Evolutionary conservation across 2,888 invertebrate species (phyloP), one percentile per base, ranked within the genome.

Genomic region (Biston betularia): DNA sequence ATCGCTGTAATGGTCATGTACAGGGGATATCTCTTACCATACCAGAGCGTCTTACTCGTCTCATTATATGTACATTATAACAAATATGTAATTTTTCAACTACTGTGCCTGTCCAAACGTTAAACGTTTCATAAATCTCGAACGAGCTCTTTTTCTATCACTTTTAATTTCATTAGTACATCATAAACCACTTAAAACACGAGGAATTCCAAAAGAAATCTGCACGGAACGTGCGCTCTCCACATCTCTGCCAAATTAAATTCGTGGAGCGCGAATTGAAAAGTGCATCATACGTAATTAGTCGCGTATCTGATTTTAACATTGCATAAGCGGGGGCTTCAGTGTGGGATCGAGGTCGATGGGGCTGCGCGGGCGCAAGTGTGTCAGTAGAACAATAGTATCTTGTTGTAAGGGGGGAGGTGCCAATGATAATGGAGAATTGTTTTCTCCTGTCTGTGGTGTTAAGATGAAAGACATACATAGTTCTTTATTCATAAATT

Each of bases 321-420:
- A 82, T 90, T 89, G 85, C 88, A 85, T 89, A 90, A 89, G 85
- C 71, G 76, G 80, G 79, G 77, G 86, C 84, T 78, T 82, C 82
- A 73, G 81, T 86, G 89, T 90, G 90, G 87, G 90, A 90, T 90
- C 81, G 85, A 78, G 87, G 89, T 75, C 87, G 80, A 75, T 70
- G 73, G 73, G 75, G 71, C 77, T 79, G 79, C 74, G 80, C 79
- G 68, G 75, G 77, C 77, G 80, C 84, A 89, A 80, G 82, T 78
- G 84, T 88, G 91, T 88, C 85, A 91, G 78, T 86, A 72, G 89
- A 81, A 84, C 89, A 85, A 83, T 85, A 66, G 69, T 70, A 45
- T 53, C 71, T 72, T 75, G 74, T 70, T 60, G 73, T 72, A 59
- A 9, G 33, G 64, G 74, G 68, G 75, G 77, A 68, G 67, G 70